A percentile compares a stretch with the other conserved stretches of the same genome.
These are phyloP conservation scores for Clistopyga incitator DNA, from an alignment of 2,888 invertebrate genomes.

Conservation along the genomic window DNA sequence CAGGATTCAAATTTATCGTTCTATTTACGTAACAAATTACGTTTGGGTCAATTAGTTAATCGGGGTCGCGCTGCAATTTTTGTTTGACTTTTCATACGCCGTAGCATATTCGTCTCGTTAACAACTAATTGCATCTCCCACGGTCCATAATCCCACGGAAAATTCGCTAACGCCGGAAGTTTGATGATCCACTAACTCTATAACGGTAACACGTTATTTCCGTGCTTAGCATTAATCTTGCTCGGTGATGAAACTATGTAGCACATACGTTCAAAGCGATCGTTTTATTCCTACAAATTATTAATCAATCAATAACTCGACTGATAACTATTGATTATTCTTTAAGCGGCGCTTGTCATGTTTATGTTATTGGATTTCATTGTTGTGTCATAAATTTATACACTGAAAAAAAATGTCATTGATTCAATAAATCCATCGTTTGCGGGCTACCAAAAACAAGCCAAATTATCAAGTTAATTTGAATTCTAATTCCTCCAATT, in stretches of 20 bases:
- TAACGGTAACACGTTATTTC: slow-evolving; percentile 14
- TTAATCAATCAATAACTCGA: no score
- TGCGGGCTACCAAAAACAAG: no score
- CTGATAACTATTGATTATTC: background rate
- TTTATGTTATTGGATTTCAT: no score
- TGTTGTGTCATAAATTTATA: no score
- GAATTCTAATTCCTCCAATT: no score
- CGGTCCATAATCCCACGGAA: slow-evolving; percentile 58
- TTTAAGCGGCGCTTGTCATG: no score
- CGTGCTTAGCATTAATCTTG: slow-evolving; percentile 6
- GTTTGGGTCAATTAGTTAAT: slow-evolving; percentile 47
- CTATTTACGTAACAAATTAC: slow-evolving; percentile 56
- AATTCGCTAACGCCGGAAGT: slow-evolving; percentile 39
- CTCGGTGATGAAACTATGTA: background rate
- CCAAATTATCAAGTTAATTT: no score
- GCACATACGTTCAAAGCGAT: background rate
- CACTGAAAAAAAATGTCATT: no score
- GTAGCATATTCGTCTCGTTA: slow-evolving; percentile 28
- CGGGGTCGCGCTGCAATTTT: slow-evolving; percentile 5
- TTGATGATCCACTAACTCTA: slow-evolving; percentile 41
- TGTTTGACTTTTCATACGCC: slow-evolving; percentile 19
- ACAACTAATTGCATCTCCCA: slow-evolving; percentile 60
- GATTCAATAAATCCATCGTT: no score
- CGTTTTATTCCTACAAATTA: no score
- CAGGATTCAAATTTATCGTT: slow-evolving; percentile 32